Conservation (phyloP, 2,888 invertebrate species). For the Drosophila kambysellisi region DNA sequence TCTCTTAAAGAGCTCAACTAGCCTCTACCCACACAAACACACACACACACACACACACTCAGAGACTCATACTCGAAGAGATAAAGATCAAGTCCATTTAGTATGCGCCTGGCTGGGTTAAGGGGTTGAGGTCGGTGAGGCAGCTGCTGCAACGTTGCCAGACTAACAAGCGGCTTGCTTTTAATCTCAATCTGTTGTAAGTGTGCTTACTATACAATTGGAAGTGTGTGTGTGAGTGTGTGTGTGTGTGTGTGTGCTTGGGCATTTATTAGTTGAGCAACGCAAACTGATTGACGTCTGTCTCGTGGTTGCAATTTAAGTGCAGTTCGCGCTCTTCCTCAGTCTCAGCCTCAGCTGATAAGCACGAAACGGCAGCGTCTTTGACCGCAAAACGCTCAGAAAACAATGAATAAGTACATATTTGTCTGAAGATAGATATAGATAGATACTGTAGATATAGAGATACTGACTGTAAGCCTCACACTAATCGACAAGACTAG, state of each 20-base stretch:
- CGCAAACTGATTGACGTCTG: conserved; percentile 80
- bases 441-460: conserved; percentile 1
- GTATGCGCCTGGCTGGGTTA: conserved; percentile 41
- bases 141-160: conserved; percentile 39
- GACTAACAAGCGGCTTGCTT: conserved; percentile 69
- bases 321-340: conserved; percentile 65
- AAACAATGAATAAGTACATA: conserved; percentile 29
- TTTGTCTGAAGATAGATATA: conserved; percentile 11
- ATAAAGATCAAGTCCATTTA: conserved; percentile 62
- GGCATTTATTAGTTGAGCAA: conserved; percentile 60
- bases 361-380: conserved; percentile 38
- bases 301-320: conserved; percentile 80
- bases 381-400: conserved; percentile 41
- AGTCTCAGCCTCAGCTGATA: conserved; percentile 41
- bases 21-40: conserved; percentile 19
- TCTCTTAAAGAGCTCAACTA: conserved; percentile 40
- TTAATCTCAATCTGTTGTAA: conserved; percentile 59
- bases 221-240: conserved; percentile 10
- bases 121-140: conserved; percentile 59
- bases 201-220: not conserved
- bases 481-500: conserved; percentile 27
- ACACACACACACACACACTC: conserved; percentile 4
- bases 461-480: conserved; percentile 26
- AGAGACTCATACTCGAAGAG: conserved; percentile 10
- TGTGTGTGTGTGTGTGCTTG: conserved; percentile 23